Evolutionary conservation across 2,797 vertebrate genomes (phyloP).

Genomic region (Poeciliopsis paucimaculata): DNA sequence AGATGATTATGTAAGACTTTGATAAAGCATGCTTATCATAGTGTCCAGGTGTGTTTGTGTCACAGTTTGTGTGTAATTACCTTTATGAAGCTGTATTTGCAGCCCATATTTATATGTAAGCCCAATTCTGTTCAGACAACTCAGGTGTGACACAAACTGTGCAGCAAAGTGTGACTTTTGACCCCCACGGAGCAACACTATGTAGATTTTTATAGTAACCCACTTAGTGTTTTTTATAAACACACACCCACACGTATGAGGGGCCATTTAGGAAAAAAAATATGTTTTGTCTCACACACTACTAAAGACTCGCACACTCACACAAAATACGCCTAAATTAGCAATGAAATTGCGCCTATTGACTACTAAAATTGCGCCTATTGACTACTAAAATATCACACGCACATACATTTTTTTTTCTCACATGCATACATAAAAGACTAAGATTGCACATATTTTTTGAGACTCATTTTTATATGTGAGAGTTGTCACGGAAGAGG

Average conservation of each 20-base stretch:
- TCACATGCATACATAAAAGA: too few relatives aligned
- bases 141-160: conserved; percentile 26
- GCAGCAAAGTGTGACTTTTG: conserved; percentile 21
- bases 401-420: too few relatives aligned
- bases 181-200: conserved; percentile 39
- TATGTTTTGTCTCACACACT: background rate
- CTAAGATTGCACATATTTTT: too few relatives aligned
- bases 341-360: too few relatives aligned
- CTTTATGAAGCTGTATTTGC: background rate
- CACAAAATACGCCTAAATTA: too few relatives aligned
- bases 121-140: background rate
- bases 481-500: too few relatives aligned
- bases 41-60: background rate
- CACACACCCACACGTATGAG: background rate
- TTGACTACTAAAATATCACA: too few relatives aligned
- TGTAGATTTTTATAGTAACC: conserved; percentile 4
- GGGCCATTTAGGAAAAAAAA: too few relatives aligned
- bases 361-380: too few relatives aligned
- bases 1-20: background rate
- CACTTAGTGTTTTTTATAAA: conserved; percentile 6
- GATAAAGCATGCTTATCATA: background rate
- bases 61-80: conserved; percentile 1
- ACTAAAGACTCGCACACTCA: too few relatives aligned
- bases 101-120: conserved; percentile 5
- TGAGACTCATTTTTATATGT: too few relatives aligned